Base-by-base conservation (phyloP, 2,113 vertebrate species). In the Sakesphorus luctuosus region DNA sequence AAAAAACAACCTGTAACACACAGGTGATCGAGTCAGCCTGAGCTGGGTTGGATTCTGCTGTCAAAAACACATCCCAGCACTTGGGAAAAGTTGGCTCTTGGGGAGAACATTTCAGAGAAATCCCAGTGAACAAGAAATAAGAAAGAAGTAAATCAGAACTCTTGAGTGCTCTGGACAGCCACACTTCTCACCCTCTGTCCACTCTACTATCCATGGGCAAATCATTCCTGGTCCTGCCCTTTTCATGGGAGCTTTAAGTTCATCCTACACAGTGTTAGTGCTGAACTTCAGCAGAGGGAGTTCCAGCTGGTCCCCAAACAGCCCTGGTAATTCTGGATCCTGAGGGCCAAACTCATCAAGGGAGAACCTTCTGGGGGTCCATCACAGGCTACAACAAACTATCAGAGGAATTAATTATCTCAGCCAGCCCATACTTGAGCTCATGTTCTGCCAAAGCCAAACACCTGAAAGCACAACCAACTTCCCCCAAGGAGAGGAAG, bases 1-100 rank as follows among this genome's bases (percentile, higher is more conserved):
- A 68, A 61, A 92, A 93, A 83, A 82, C 79, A 94, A 80, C 91
- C 75, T 82, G 53, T 47, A 85, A 84, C 75, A 89, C 61, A 40
- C 43, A 63, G 76, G 84, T 91, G 95, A 95, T 94, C 66, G n/a
- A 75, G 40, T 55, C 43, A 89, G 12, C 69, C 29, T 52, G 73
- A 72, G 82, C 61, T 78, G 74, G 74, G 47, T 35, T 95, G 23
- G 1, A 50, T 74, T 75, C 56, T 82, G 49, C 49, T 87, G 90
- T 84, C 82, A 93, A 90, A 71, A 91, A 78, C 52, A 18, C 0
- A 3, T 84, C 63, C 82, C 23, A 89, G 59, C 14, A 33, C 26
- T 35, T 2, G 2, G 76, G 18, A 76, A 19, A 81, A 69, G 40
- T 61, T 40, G 72, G 31, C 29, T 86, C 43, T 18, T 26, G 38